A percentile compares a stretch with the other conserved stretches of the same genome.
Conservation (phyloP, 2,797 vertebrate species). For the Limosa lapponica region DNA sequence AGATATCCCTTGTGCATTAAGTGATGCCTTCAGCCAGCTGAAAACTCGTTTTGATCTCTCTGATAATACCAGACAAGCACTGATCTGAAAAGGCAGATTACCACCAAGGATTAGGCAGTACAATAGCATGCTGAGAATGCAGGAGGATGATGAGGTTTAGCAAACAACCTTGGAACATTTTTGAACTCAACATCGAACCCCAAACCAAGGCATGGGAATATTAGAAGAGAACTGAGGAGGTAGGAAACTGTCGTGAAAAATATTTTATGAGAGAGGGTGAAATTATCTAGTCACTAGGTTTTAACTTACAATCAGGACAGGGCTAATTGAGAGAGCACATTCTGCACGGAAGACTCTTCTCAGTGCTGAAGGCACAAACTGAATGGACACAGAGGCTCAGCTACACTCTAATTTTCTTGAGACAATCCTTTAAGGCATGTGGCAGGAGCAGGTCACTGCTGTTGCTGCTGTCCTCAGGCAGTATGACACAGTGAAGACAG, state of each 20-base stretch:
- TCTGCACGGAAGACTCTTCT: neutral
- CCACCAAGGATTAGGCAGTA: constrained; percentile 65
- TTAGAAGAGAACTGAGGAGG: neutral
- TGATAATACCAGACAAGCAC: constrained; percentile 70
- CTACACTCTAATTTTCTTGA: constrained; percentile 45
- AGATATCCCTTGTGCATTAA: constrained; percentile 35
- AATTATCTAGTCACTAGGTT: neutral
- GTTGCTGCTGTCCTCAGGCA: constrained; percentile 54
- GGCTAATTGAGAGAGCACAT: neutral
- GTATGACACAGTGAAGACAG: constrained; percentile 46
- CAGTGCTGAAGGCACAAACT: neutral
- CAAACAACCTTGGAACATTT: constrained; percentile 46
- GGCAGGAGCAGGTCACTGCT: constrained; percentile 37
- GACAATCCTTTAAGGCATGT: constrained; percentile 60
- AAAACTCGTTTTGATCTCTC: constrained; percentile 65
- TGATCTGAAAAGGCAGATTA: constrained; percentile 72
- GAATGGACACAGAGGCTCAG: neutral
- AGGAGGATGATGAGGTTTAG: constrained; percentile 47
- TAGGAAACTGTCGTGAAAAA: neutral
- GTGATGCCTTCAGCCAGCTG: constrained; percentile 57
- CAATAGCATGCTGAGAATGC: constrained; percentile 67
- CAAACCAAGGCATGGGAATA: neutral
- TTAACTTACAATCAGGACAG: neutral
- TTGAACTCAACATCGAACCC: neutral
- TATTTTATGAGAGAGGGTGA: neutral